Percentiles rank a stretch among this genome's conserved stretches.
Evolutionary conservation across 1,140 invertebrate species (phyloP).

Genomic region (Drosophila mayri): DNA sequence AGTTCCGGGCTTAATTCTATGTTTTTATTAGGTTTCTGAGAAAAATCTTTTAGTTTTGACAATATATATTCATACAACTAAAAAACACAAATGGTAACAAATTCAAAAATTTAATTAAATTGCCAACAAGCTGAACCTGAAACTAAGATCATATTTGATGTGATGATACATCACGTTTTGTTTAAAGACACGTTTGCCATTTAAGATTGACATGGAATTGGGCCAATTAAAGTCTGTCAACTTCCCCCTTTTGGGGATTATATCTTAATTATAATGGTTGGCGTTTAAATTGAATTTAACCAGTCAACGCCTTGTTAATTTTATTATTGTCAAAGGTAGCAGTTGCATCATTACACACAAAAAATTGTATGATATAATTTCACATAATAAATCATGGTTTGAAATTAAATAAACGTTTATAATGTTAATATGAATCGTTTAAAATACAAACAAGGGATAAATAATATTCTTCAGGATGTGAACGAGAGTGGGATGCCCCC

Average conservation of each 20-base stretch:
- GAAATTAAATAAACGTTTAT: background rate
- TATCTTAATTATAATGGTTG: constrained; percentile 14
- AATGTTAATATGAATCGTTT: background rate
- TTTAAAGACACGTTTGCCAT: constrained; percentile 7
- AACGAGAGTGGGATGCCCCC: constrained; percentile 1
- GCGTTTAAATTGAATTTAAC: background rate
- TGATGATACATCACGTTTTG: constrained; percentile 10
- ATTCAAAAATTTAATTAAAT: background rate
- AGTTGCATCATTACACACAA: background rate
- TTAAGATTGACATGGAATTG: constrained; percentile 7
- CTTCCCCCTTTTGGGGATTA: constrained; percentile 16
- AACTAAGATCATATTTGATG: constrained; percentile 1
- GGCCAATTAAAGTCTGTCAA: constrained; percentile 21
- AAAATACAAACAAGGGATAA: background rate
- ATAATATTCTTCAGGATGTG: constrained; percentile 11
- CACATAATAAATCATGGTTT: background rate
- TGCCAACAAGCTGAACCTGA: too few species aligned
- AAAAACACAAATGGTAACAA: too few species aligned
- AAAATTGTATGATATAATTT: background rate
- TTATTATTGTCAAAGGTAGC: constrained; percentile 4
- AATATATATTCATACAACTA: too few species aligned
- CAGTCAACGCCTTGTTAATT: constrained; percentile 16
- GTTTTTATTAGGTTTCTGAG: too few species aligned
- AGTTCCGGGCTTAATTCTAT: too few species aligned
- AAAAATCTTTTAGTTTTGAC: too few species aligned